Percentiles rank a stretch among this genome's conserved stretches.
Conservation (phyloP, 1,140 invertebrate genomes). For the Drosophila melanica region DNA sequence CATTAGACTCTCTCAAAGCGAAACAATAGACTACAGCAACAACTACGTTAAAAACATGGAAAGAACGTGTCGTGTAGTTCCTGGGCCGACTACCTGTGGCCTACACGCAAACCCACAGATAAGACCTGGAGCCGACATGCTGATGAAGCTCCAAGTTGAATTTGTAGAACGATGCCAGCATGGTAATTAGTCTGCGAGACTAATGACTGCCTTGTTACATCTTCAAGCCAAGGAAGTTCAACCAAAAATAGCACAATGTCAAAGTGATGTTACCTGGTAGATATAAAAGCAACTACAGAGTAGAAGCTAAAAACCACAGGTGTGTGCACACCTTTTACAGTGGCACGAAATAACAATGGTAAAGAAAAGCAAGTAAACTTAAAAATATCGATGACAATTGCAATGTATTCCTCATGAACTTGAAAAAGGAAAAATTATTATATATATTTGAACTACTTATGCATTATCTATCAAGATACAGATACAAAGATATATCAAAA, state of each 20-base stretch:
- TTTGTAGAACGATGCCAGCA: constrained; percentile 63
- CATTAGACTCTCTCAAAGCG: constrained; percentile 49
- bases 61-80: constrained; percentile 27
- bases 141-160: constrained; percentile 56
- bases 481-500: too few relatives aligned
- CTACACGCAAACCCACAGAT: constrained; percentile 10
- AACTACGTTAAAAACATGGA: constrained; percentile 14
- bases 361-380: too few relatives aligned
- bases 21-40: constrained; percentile 24
- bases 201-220: constrained; percentile 62
- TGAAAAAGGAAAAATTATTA: too few relatives aligned
- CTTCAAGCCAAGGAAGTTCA: constrained; percentile 37
- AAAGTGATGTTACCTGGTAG: constrained; percentile 31
- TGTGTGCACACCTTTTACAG: neutral
- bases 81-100: too few relatives aligned
- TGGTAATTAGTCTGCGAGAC: constrained; percentile 69
- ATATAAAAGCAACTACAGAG: neutral
- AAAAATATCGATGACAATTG: too few relatives aligned
- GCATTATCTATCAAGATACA: too few relatives aligned
- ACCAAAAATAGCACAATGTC: constrained; percentile 48
- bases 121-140: constrained; percentile 40
- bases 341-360: neutral
- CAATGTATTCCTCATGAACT: too few relatives aligned
- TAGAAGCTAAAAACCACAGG: neutral
- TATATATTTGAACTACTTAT: too few relatives aligned